Base-by-base conservation (phyloP, 30 jellyfish, hydroid and myxozoan genomes). In the Phacellophora camtschatica region DNA sequence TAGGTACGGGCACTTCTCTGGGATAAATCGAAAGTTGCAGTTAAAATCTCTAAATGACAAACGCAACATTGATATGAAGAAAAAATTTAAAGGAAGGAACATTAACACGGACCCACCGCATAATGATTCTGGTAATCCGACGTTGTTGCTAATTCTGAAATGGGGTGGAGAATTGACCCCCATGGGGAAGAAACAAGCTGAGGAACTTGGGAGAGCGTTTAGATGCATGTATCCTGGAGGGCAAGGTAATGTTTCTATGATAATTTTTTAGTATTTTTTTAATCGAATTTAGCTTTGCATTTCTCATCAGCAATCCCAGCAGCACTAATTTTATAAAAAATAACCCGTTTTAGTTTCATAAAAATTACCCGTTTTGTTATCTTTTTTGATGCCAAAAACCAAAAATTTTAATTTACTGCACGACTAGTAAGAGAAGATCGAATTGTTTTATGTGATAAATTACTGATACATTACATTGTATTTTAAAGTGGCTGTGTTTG, bases 131-230 rank as follows among this genome's bases (percentile, higher is more conserved):
- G 24, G 76, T 23, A 71, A 85, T 51, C 88, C 96, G 45, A 61
- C 88, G 5, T 61, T 93, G 73, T 61, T 93, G 65, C 71, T 93
- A 61, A 87, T 93, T 54, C 41, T 93, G 49, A 93, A 93, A 56
- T 93, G 99, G 99, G 99, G 99, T 30, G 99, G 99, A 1, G 99
- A 93, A 66, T 66, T 93, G 68, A 93, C 99, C 32, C 96, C 96
- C 11, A 88, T 86, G 97, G 99, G 99, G 22, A 85, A 82, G 77
- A 79, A 77, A 35, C 97, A 93, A 70, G 96, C 99, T 15, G 99
- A 93, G 34, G 99, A 87, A 51, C 85, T 93, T 19, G 99, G 99
- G 27, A 67, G 91, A 46, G 97, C 96, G 8, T 93, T 93, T 64
- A 41, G 97, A 35, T 82, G 97, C 84, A 82, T 93, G 88, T 93